Evolutionary conservation across 2,797 vertebrate species (phyloP), one percentile per base, ranked within the genome.

Genomic region (Taenioides sp.): DNA sequence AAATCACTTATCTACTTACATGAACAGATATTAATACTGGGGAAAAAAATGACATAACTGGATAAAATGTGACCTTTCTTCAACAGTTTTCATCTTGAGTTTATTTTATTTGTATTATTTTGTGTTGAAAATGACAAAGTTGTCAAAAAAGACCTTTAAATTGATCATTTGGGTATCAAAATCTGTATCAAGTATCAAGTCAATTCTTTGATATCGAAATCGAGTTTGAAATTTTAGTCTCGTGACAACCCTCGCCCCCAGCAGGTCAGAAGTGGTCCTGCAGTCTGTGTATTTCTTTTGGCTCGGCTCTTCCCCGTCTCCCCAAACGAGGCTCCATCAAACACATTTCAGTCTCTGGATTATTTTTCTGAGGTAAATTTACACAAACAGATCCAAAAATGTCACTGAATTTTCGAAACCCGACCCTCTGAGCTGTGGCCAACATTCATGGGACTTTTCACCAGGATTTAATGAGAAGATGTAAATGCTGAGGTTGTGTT

Each of bases 261-360:
- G 9, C 2, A 22, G 52, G 52, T 20, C 52, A 11, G n/a, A 55
- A 11, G 17, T 3, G 52, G 52, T 23, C 9, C 28, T 62, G 28
- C 28, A 34, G 14, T 9, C 60, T 28, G 31, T 4, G 7, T 73
- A 78, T 80, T 84, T 81, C 84, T 81, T 87, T 87, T 86, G 79
- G 80, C 74, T 72, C 87, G 81, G 84, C 87, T 81, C 67, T 22
- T 76, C 70, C 25, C 47, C 68, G 84, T 82, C 76, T 80, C 81
- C 82, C 78, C 58, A 67, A 73, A 78, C 74, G 75, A 73, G 72
- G 80, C 80, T 83, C 83, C 79, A 87, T 79, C 77, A 84, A 87
- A 84, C 87, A 71, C 74, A 37, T 73, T 81, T 88, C 62, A 70
- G 25, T 67, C 75, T 77, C 68, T 59, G 67, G 57, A 72, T 64